Conservation (phyloP, 2,797 vertebrate genomes). For the Dromococcyx pavoninus region DNA sequence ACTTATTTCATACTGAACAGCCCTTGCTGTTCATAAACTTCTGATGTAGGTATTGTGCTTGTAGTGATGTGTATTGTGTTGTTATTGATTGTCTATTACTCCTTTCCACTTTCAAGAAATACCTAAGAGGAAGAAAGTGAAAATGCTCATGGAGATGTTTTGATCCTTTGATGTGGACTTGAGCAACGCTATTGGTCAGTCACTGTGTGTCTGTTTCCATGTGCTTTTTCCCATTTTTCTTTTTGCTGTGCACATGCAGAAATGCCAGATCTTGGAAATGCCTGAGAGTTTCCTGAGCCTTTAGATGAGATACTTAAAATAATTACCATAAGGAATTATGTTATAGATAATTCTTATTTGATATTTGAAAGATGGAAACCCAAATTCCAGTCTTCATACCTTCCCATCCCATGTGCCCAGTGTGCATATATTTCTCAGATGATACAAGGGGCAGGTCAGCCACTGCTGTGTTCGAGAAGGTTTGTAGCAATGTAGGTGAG, state of each 20-base stretch:
- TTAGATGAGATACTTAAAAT: background rate
- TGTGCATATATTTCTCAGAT: background rate
- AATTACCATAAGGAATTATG: background rate
- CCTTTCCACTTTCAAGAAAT: background rate
- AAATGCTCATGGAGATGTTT: background rate
- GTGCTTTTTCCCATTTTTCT: background rate
- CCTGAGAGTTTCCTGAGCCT: background rate
- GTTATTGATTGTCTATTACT: background rate
- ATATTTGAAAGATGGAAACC: background rate
- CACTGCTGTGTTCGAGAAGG: conserved; percentile 9
- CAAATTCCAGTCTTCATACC: background rate
- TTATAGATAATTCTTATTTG: background rate
- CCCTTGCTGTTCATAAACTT: background rate
- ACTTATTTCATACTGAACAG: background rate
- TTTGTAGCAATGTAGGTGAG: background rate
- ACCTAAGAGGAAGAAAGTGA: background rate
- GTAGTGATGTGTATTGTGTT: background rate
- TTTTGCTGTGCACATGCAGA: background rate
- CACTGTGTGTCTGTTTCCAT: background rate
- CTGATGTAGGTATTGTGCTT: background rate
- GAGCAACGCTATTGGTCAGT: background rate
- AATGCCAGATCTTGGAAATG: background rate
- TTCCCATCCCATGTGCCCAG: background rate
- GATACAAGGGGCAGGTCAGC: background rate
- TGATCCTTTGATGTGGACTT: background rate